Conservation (phyloP, 2,888 invertebrate species). For the Clanis bilineata region DNA sequence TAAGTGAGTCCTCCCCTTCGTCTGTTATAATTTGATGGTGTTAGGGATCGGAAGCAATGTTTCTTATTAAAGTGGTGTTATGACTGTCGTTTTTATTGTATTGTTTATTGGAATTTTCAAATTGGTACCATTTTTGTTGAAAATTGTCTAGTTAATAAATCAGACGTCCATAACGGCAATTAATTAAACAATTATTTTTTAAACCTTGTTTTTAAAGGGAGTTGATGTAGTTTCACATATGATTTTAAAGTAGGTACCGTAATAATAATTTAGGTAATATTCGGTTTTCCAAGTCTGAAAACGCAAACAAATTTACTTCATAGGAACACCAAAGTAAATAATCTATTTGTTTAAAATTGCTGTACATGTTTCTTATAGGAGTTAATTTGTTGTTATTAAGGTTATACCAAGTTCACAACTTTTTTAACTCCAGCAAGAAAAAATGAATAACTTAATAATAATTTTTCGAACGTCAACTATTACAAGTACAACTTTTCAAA, state of each 20-base stretch:
- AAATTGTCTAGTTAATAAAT: not conserved
- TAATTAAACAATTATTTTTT: not conserved
- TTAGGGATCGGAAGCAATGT: slow-evolving; percentile 75
- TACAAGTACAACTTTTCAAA: not conserved
- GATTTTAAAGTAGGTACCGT: too few relatives aligned
- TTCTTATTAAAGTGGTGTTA: slow-evolving; percentile 79
- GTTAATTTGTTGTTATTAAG: too few relatives aligned
- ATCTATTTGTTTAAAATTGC: too few relatives aligned
- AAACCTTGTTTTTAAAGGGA: not conserved
- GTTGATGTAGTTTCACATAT: not conserved
- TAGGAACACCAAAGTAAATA: too few relatives aligned
- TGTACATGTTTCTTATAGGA: too few relatives aligned
- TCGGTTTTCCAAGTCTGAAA: too few relatives aligned
- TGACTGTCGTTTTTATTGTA: slow-evolving; percentile 67
- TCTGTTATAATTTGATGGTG: slow-evolving; percentile 73
- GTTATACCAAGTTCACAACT: too few relatives aligned
- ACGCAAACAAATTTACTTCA: too few relatives aligned
- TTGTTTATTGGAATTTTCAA: slow-evolving; percentile 23
- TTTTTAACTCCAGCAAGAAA: too few relatives aligned
- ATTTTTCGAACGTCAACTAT: not conserved
- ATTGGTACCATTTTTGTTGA: slow-evolving; percentile 5
- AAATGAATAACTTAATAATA: not conserved
- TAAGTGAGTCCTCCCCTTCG: slow-evolving; percentile 79
- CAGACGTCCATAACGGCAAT: not conserved
- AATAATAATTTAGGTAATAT: too few relatives aligned